Base-by-base conservation (phyloP, 1,140 invertebrate species). In the Bradynema listronoti region DNA sequence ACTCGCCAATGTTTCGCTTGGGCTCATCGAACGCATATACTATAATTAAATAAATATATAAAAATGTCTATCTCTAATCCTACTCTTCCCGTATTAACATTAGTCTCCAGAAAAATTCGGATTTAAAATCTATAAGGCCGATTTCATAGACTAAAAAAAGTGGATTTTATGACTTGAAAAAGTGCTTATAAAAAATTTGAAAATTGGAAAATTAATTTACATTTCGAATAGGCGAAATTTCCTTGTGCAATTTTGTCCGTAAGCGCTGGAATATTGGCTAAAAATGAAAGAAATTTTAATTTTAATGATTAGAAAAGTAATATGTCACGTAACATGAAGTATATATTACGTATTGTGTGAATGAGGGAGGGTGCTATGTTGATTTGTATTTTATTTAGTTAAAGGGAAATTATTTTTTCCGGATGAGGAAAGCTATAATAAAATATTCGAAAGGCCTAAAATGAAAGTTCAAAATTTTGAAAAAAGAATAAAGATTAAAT, bases 191-290 rank as follows among this genome's bases (percentile, higher is more conserved):
- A 54, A 46, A 19, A 34, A 34, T 27, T 33, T 24, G 27, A 55
- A 46, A 11, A 59, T n/a, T 14, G n/a, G 24, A 11, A 33, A 4
- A n/a, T 6, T 36, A 25, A 50, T 43, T 49, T 61, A 61, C 59
- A 39, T 61, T 62, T 42, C 16, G 57, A 55, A 33, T 33, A 61
- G n/a, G 59, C 59, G 25, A 61, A 61, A 32, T 61, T 61, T 9
- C 59, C 59, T 41, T 61, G 59, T 19, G 39, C 59, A 22, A 61
- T 45, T 43, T 61, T 63, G 33, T 61, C 59, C n/a, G 59, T 63
- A 14, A 65, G 30, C 30, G 59, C 57, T n/a, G n/a, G n/a, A 27
- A 61, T 46, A 42, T 57, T 58, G 24, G 50, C 50, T 56, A 25
- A 59, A 57, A 34, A 33, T 19, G n/a, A n/a, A n/a, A n/a, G n/a